Base-by-base conservation (phyloP, 2,888 invertebrate species). In the Aleiodes testaceus region DNA sequence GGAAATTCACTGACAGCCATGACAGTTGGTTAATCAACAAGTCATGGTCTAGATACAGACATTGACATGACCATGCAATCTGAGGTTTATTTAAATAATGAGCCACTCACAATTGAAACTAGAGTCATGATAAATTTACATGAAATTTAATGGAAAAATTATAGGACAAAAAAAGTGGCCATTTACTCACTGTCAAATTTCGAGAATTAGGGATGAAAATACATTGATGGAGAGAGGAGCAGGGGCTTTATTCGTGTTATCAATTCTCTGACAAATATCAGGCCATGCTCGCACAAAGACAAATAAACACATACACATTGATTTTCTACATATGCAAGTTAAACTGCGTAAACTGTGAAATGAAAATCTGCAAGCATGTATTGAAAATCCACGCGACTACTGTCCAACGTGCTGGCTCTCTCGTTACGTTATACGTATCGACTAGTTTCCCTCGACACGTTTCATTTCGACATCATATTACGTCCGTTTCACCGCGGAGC, bases 241-340 rank as follows among this genome's bases (percentile, higher is more conserved):
- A 26, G 26, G 70, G 22, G 69, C 84, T 85, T 85, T 85, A 84
- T 85, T 84, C 84, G 84, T 81, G 85, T 84, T 85, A 86, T 84
- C 85, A 85, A 86, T 86, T 85, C 84, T 82, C 85, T 83, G 84
- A 84, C 84, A 84, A 85, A 86, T 84, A 86, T 85, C 85, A 82
- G 81, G 80, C 83, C 84, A 80, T 72, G 76, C 76, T 72, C 72
- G 74, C 72, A 75, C 71, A 61, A 20, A 52, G 7, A 18, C 20
- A 16, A 22, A 65, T 47, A 12, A 6, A 36, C 20, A 44, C 59
- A 49, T 26, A 50, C 18, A 63, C 50, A 36, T 63, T 30, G 26
- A 14, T 49, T 36, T 36, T 36, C 30, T 45, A 36, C 11, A 16
- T 59, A 68, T 68, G 59, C 6, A 44, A 69, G 36, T 20, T 26